Base-by-base conservation (phyloP, 2,797 vertebrate genomes). In the Rhinella marina region DNA sequence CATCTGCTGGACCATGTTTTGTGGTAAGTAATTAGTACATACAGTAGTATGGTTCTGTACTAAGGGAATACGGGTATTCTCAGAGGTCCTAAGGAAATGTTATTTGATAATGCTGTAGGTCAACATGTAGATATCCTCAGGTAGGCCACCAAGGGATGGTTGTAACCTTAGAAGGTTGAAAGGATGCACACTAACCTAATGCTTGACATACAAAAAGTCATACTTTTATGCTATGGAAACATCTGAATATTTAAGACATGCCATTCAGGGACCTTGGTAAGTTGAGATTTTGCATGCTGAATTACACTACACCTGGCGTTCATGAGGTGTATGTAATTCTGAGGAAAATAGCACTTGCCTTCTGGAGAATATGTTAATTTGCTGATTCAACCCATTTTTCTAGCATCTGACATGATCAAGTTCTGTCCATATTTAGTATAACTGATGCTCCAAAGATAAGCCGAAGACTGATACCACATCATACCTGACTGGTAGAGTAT, bases 1-100 rank as follows among this genome's bases (percentile, higher is more conserved):
- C 96, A 87, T 99, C 98, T 89, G 97, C 98, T 87, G 98, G 98
- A 91, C 98, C 98, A 89, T 99, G 98, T 94, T 99, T 99, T 96
- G 98, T 99, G 93, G 98, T 99, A 96, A 97, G 98, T 97, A 96
- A 95, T 23, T 16, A 50, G 21, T 52, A n/a, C 14, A 48, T 32
- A 21, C 2, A 29, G 23, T 81, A 61, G 29, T 62, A 32, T 32
- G 11, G 1, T 61, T 32, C 0, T 61, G 9, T 41, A 48, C 59
- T 48, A 41, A 4, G 41, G 8, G 17, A 19, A 59, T 59, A 1
- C 21, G 17, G 3, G 41, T 41, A 61, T 16, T 3, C 17, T 27
- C 16, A 21, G 21, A 80, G 21, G 16, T 80, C 19, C 12, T 3
- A 11, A 48, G 72, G 1, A 73, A 72, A 73, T 61, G 21, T 14